Evolutionary conservation across 1,140 invertebrate genomes (phyloP), one percentile per base, ranked within the genome.

Genomic region (Mycetomoellerius zeteki): DNA sequence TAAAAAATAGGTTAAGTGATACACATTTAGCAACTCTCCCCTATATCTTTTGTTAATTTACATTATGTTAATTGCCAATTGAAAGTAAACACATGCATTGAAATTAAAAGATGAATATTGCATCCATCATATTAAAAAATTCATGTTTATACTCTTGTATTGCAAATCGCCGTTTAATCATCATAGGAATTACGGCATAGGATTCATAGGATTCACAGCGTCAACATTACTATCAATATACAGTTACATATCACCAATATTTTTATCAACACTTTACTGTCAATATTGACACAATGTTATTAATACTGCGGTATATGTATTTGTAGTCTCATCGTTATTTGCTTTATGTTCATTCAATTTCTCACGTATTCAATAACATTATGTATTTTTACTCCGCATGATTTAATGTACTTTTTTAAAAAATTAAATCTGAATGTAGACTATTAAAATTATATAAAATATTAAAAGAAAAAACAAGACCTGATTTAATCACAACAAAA

Each of bases 1-100:
- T n/a, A n/a, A n/a, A n/a, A n/a, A n/a, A n/a, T n/a, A n/a, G n/a
- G n/a, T n/a, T n/a, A n/a, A n/a, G n/a, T n/a, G n/a, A n/a, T n/a
- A n/a, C n/a, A n/a, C n/a, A n/a, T n/a, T n/a, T n/a, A n/a, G n/a
- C n/a, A n/a, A n/a, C n/a, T n/a, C n/a, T n/a, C n/a, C n/a, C n/a
- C n/a, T n/a, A 60, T 16, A 27, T 24, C 19, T 33, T 37, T 69
- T 3, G 0, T 24, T 71, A 30, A 47, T 16, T 73, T 30, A 30
- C 30, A 2, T 81, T 67, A 43, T 21, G 47, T 82, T 47, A 82
- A 82, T 72, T 73, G 24, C 1, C 30, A 58, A 52, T 58, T 72
- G 16, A 58, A 52, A 33, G 27, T 8, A 7, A 43, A 21, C 14
- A 72, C 5, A 16, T 8, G n/a, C 3, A 37, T 30, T 3, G 27